Conservation (phyloP, 2,888 invertebrate genomes). For the Omphaloscelis lunosa region DNA sequence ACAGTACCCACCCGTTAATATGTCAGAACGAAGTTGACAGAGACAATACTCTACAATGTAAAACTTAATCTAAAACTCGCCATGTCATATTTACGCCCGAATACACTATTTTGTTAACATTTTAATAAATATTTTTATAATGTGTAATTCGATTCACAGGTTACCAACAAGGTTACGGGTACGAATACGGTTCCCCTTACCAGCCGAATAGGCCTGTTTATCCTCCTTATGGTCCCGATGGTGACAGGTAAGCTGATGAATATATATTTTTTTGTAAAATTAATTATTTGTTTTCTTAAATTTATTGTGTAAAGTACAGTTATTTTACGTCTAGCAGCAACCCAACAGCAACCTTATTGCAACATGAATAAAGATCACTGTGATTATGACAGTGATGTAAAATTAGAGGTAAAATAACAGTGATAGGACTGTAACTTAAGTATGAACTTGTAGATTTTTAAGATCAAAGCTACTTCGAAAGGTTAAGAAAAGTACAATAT, state of each 20-base stretch:
- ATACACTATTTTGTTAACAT: conserved; percentile 10
- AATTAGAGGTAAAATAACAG: not conserved
- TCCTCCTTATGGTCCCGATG: conserved; percentile 94
- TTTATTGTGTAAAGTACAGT: no score
- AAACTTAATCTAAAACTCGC: conserved; percentile 3
- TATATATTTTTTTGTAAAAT: not conserved
- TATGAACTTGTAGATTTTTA: no score
- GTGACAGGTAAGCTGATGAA: conserved; percentile 90
- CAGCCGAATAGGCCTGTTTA: conserved; percentile 95
- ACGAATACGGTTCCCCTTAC: conserved; percentile 93
- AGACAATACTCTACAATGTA: not conserved
- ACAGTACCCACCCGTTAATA: not conserved
- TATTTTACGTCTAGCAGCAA: no score
- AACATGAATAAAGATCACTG: not conserved
- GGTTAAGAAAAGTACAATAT: not conserved
- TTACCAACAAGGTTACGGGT: conserved; percentile 92
- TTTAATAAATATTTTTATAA: conserved; percentile 14
- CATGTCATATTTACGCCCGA: not conserved
- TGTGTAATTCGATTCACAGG: conserved; percentile 81
- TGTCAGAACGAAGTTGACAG: not conserved
- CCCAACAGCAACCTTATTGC: no score
- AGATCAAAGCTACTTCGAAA: no score
- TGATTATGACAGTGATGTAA: not conserved
- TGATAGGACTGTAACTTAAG: no score
- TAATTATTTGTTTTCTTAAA: not conserved